These are phyloP conservation scores for Siphlonurus alternatus DNA, from an alignment of 2,888 invertebrate genomes.

Conservation along the genomic window DNA sequence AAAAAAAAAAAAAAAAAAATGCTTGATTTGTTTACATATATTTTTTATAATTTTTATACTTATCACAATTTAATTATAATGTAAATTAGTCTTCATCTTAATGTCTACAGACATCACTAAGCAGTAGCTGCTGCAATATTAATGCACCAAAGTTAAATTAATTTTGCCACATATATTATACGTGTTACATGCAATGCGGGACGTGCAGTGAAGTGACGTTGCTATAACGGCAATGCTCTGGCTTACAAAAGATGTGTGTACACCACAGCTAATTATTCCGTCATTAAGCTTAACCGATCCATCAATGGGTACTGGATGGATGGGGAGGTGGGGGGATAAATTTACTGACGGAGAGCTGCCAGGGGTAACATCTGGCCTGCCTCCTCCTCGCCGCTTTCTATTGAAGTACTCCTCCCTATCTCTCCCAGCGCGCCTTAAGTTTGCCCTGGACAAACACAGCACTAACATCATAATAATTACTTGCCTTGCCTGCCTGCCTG, in stretches of 20 bases:
- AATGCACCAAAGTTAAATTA: background rate
- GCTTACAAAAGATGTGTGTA: too few species aligned
- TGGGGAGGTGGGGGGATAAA: background rate
- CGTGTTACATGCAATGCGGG: too few species aligned
- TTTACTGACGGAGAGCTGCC: background rate
- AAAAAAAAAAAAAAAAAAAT: too few species aligned
- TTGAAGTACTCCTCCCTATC: background rate
- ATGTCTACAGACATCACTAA: too few species aligned
- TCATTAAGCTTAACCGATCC: conserved; percentile 3
- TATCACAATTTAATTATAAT: too few species aligned
- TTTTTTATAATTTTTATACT: too few species aligned
- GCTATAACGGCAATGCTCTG: too few species aligned
- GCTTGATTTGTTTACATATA: too few species aligned
- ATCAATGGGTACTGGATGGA: background rate
- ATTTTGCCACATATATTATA: too few species aligned
- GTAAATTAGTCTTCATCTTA: too few species aligned
- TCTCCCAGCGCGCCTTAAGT: background rate
- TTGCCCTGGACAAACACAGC: background rate
- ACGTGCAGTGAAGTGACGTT: too few species aligned
- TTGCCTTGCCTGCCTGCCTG: background rate
- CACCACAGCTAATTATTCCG: conserved; percentile 4
- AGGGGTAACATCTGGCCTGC: background rate
- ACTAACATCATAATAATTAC: background rate
- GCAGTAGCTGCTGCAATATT: too few species aligned
- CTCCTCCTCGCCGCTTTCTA: background rate